Percentiles rank a stretch among this genome's conserved stretches.
These are phyloP conservation scores for Mellivora capensis DNA, from an alignment of 2,113 vertebrate genomes.

Conservation along the genomic window DNA sequence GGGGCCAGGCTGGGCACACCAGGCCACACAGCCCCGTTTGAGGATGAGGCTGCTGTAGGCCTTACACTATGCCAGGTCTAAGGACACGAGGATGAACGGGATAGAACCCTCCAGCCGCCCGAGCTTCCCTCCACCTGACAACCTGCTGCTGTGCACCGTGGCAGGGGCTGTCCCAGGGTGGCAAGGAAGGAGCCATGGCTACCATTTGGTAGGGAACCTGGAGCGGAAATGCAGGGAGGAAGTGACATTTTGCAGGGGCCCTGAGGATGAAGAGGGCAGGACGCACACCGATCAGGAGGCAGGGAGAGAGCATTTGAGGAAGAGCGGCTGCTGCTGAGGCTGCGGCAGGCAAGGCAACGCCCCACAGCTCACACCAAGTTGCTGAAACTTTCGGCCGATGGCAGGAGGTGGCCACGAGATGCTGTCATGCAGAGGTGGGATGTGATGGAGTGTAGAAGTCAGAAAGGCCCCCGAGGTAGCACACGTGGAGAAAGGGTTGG, in stretches of 20 bases:
- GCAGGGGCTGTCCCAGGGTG: neutral
- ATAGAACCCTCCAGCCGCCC: fast-evolving
- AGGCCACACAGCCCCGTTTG: neutral
- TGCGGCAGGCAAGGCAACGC: neutral
- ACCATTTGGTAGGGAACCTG: no score
- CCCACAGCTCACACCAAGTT: neutral
- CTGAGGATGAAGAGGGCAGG: neutral
- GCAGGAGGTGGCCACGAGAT: neutral
- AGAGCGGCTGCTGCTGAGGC: neutral
- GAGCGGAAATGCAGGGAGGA: neutral
- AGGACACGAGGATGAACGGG: neutral
- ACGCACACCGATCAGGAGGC: fast-evolving
- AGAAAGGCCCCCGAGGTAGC: neutral
- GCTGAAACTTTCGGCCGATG: neutral
- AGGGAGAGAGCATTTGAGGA: neutral
- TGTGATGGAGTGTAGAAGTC: neutral
- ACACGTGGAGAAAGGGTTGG: fast-evolving
- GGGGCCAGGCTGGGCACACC: neutral
- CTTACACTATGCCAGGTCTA: no score
- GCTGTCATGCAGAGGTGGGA: no score
- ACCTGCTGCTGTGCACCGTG: fast-evolving
- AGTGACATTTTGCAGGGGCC: neutral
- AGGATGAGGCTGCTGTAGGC: fast-evolving
- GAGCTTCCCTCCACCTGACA: neutral
- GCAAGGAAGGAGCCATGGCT: neutral